Conservation (phyloP, 2,113 vertebrate genomes). For the Callocephalon fimbriatum region DNA sequence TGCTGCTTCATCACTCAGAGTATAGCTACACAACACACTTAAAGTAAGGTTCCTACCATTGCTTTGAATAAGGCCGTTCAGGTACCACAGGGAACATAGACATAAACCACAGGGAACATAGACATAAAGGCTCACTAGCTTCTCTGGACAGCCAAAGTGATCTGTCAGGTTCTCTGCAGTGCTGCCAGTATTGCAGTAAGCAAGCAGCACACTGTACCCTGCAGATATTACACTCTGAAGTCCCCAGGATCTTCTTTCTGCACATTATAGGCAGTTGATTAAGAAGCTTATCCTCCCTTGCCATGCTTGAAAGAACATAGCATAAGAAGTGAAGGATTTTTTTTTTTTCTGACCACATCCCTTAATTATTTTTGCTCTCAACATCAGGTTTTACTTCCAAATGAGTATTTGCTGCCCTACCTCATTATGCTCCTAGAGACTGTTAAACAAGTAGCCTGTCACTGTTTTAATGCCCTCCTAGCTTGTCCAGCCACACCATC, state of each 20-base stretch:
- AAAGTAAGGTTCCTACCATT: not conserved
- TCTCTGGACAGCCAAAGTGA: not conserved
- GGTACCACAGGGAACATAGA: not conserved
- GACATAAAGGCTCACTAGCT: not conserved
- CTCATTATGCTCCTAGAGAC: not conserved
- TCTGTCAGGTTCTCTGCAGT: not conserved
- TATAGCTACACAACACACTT: not conserved
- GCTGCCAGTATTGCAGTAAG: not conserved
- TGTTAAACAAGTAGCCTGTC: not conserved
- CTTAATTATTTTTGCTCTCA: constrained; percentile 32
- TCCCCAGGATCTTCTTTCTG: not conserved
- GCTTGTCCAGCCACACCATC: not conserved
- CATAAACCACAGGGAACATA: not conserved
- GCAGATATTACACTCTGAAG: not conserved
- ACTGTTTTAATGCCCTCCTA: not conserved
- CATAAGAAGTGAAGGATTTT: not conserved
- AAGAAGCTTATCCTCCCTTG: constrained; percentile 1
- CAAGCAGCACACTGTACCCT: not conserved
- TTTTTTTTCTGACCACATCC: constrained; percentile 11
- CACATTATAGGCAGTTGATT: not conserved
- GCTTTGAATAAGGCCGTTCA: not conserved
- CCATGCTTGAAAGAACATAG: not conserved
- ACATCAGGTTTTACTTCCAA: constrained; percentile 26
- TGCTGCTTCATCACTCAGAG: not conserved
- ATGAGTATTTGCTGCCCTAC: not conserved